Percentiles rank a stretch among this genome's conserved stretches.
Conservation (phyloP, 2,888 invertebrate species). For the Apamea monoglypha region DNA sequence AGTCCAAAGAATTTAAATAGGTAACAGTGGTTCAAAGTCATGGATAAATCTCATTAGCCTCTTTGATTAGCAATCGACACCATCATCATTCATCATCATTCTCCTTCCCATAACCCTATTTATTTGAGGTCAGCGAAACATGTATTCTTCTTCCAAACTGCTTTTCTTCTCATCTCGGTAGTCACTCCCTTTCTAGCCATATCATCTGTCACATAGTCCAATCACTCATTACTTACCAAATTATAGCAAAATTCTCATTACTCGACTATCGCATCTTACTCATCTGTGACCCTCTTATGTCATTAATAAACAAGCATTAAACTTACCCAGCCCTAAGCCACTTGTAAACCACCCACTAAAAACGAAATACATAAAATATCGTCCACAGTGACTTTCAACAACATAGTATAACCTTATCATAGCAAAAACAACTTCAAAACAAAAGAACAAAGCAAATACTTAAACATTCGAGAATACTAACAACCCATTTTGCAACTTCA, state of each 20-base stretch:
- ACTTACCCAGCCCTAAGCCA: no score
- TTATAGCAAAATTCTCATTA: neutral
- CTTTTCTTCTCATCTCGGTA: no score
- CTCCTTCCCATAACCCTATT: no score
- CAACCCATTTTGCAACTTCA: neutral
- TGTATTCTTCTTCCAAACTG: no score
- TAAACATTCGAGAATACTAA: constrained; percentile 1
- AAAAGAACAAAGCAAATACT: neutral
- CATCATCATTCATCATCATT: no score
- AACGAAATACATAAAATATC: neutral
- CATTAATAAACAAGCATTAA: no score
- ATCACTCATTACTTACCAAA: neutral
- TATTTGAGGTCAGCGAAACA: no score
- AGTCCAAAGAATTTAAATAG: no score
- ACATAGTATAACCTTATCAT: neutral
- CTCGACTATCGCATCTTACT: neutral
- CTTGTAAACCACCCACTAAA: neutral
- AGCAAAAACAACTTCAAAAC: neutral
- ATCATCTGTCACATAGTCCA: no score
- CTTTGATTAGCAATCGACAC: neutral
- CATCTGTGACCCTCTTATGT: fast-evolving
- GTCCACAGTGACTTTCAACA: neutral
- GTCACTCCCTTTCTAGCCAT: no score
- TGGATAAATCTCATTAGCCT: neutral
- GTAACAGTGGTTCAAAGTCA: neutral